These are phyloP conservation scores for Seriola dumerili DNA, from an alignment of 2,113 vertebrate genomes.

Conservation along the genomic window DNA sequence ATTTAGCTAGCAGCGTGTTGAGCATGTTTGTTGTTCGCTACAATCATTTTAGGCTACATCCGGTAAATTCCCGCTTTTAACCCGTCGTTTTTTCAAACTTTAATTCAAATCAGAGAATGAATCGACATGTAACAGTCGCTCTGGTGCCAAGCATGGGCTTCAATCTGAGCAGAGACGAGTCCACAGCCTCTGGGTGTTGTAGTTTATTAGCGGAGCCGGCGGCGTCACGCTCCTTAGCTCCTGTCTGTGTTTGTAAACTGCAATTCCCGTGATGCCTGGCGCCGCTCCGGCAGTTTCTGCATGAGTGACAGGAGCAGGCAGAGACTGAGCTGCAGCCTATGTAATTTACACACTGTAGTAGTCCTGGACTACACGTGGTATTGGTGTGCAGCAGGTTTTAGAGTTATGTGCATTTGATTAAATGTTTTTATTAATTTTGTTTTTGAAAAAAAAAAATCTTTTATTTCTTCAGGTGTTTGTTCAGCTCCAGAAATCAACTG, in stretches of 20 bases:
- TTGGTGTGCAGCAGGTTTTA: background rate
- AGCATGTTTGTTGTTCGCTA: background rate
- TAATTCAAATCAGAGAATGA: conserved; percentile 44
- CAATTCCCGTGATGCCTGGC: conserved; percentile 66
- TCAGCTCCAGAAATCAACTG: no score
- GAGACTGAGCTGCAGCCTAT: background rate
- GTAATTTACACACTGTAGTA: conserved; percentile 7
- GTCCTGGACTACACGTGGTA: conserved; percentile 62
- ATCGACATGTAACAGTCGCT: conserved; percentile 26
- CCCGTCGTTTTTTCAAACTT: background rate
- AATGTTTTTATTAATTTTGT: background rate
- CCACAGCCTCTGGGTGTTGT: conserved; percentile 58
- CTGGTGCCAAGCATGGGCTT: conserved; percentile 17
- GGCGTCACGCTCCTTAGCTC: rapidly evolving
- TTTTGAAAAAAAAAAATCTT: background rate
- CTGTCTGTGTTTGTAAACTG: conserved; percentile 35
- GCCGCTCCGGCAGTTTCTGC: conserved; percentile 22
- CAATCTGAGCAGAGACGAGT: background rate
- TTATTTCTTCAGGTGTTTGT: background rate
- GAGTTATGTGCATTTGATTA: background rate
- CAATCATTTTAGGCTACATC: background rate
- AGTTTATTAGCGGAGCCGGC: conserved; percentile 33
- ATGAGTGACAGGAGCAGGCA: conserved; percentile 72
- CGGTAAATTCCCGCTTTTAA: background rate
- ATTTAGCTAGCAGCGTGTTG: background rate